Conservation (phyloP, 2,113 vertebrate genomes). For the Tichodroma muraria region DNA sequence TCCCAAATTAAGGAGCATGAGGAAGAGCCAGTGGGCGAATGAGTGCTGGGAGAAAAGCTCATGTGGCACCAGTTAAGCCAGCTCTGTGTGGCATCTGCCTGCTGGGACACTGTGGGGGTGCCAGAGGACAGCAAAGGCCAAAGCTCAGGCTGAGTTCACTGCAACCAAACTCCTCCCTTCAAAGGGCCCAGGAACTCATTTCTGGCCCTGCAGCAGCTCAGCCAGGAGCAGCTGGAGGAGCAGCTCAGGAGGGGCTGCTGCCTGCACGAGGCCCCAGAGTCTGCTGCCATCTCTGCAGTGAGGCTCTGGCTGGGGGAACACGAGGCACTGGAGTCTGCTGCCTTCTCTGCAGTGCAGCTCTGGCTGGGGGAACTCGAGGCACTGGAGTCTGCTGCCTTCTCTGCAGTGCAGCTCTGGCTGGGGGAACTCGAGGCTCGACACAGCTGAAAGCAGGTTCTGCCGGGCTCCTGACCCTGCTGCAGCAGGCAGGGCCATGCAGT, state of each 20-base stretch:
- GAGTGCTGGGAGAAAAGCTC: neutral
- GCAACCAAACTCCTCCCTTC: neutral
- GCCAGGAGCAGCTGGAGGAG: too few relatives aligned
- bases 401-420: neutral
- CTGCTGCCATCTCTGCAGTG: neutral
- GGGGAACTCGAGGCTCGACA: rapidly evolving
- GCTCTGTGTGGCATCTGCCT: neutral
- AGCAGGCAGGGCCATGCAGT: neutral
- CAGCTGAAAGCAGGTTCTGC: neutral
- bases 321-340: neutral
- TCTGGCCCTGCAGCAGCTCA: neutral
- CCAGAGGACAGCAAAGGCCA: neutral
- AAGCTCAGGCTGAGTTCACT: neutral
- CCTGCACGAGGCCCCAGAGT: neutral
- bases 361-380: neutral
- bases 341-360: neutral
- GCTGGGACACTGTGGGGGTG: neutral
- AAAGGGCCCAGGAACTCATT: neutral
- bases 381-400: neutral
- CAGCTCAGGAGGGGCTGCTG: neutral
- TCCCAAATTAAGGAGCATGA: neutral
- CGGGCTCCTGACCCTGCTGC: rapidly evolving
- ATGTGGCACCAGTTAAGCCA: neutral
- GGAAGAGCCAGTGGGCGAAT: neutral
- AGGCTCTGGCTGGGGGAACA: neutral